These are phyloP conservation scores for Amblyjoppa proteus DNA, from an alignment of 2,888 invertebrate species.

Conservation along the genomic window DNA sequence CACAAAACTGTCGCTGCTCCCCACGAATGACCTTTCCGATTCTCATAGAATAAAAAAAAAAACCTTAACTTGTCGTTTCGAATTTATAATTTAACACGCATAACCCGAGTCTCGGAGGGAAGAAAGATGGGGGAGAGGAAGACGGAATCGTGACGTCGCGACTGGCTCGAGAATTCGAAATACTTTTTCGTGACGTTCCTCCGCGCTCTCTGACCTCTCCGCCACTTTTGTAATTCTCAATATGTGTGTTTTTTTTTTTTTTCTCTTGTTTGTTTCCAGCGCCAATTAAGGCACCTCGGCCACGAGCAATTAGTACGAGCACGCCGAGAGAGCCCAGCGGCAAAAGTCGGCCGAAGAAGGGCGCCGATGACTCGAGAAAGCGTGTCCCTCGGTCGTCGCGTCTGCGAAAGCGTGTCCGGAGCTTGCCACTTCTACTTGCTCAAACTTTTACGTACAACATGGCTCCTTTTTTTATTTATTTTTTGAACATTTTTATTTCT, in stretches of 20 bases:
- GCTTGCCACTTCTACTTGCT: slow-evolving; percentile 50
- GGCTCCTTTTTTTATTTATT: background rate
- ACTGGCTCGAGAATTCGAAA: slow-evolving; percentile 7
- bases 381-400: slow-evolving; percentile 57
- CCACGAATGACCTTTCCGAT: slow-evolving; percentile 3
- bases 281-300: slow-evolving; percentile 61
- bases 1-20: background rate
- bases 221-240: slow-evolving; percentile 36
- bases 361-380: slow-evolving; percentile 67
- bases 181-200: slow-evolving; percentile 26
- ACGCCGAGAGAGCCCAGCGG: slow-evolving; percentile 35
- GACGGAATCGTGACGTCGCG: slow-evolving; percentile 34
- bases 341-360: slow-evolving; percentile 44
- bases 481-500: background rate
- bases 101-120: background rate
- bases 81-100: slow-evolving; percentile 50
- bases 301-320: slow-evolving; percentile 62
- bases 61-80: background rate
- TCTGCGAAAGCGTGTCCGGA: slow-evolving; percentile 65
- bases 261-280: slow-evolving; percentile 59
- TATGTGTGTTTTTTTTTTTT: slow-evolving; percentile 19
- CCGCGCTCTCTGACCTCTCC: slow-evolving; percentile 41
- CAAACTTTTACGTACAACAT: slow-evolving; percentile 7
- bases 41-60: background rate
- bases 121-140: background rate